phyloP scores from a whole-genome alignment of 1,140 invertebrate genomes.

The Diprion similis region DNA sequence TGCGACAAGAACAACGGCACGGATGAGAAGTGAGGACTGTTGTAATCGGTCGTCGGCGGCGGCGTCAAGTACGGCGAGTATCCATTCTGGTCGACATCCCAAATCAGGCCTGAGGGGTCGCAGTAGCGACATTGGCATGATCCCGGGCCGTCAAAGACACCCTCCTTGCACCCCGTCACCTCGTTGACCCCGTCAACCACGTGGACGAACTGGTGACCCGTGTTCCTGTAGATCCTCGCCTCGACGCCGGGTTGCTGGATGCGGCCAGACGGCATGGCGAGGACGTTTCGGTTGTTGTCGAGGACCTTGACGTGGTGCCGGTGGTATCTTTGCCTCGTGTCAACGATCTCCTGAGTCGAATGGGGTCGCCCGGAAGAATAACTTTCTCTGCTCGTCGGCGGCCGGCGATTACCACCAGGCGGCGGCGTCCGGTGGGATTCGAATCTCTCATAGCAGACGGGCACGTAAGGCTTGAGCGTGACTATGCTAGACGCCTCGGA shows the following conservation, averaged over 20 bases:
- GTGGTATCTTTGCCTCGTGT: conserved; percentile 47
- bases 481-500: conserved; percentile 41
- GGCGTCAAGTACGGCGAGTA: conserved; percentile 62
- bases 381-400: conserved; percentile 39
- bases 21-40: conserved; percentile 35
- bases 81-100: conserved; percentile 70
- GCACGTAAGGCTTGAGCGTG: conserved; percentile 52
- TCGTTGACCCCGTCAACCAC: conserved; percentile 51
- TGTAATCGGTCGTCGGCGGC: conserved; percentile 31
- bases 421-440: conserved; percentile 25
- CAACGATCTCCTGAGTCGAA: conserved; percentile 48
- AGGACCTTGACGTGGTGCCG: conserved; percentile 57
- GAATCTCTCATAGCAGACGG: conserved; percentile 48
- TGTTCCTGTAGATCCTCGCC: conserved; percentile 17
- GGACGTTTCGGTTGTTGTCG: conserved; percentile 58
- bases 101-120: conserved; percentile 77
- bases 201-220: conserved; percentile 51
- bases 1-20: conserved; percentile 49
- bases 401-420: conserved; percentile 38
- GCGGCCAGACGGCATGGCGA: conserved; percentile 45
- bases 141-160: conserved; percentile 55
- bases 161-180: conserved; percentile 49
- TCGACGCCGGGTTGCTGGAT: conserved; percentile 18
- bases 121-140: conserved; percentile 82
- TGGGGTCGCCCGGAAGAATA: conserved; percentile 37